Base-by-base conservation (phyloP, 2,888 invertebrate genomes). In the Corythucha ciliata region DNA sequence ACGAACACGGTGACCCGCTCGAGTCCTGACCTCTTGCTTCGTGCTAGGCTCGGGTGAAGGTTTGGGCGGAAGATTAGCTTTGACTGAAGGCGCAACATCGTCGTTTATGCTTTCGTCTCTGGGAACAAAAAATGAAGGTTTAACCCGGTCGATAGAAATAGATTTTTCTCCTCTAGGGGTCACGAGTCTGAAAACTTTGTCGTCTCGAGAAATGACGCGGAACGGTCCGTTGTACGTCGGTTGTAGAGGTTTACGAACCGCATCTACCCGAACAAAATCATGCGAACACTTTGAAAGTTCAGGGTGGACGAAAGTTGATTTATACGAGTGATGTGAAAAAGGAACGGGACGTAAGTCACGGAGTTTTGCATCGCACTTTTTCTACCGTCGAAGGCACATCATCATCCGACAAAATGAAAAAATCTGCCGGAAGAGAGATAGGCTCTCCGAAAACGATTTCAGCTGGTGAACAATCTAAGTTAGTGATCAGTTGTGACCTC, bases 211-310 rank as follows among this genome's bases (percentile, higher is more conserved):
- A n/a, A 33, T n/a, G 3, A 45, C 45, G 4, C 8, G 4, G 29
- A 25, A 53, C 3, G 54, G 54, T 4, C 52, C 52, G 21, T 53
- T 36, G 25, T 44, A 54, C 7, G 46, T 34, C 12, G 40, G 39
- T 21, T 48, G 44, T 3, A 56, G 36, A 10, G 54, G 48, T 26
- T 26, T 27, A 24, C 39, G 21, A 14, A 52, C 45, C 14, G 32
- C 44, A 48, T 55, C 42, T 2, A 25, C 41, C 6, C 40, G 26
- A 20, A 52, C 16, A n/a, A 55, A 56, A 5, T 52, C 53, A 14
- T 53, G 55, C 16, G 57, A 33, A 25, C 55, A n/a, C 2, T 16
- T 49, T 14, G 25, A 8, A 3, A 49, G 32, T n/a, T 49, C 39
- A n/a, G 40, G 22, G n/a, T 25, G 49, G 8, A 48, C 48, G 36